These are phyloP conservation scores for Noctua pronuba DNA, from an alignment of 2,888 invertebrate species.

Conservation along the genomic window DNA sequence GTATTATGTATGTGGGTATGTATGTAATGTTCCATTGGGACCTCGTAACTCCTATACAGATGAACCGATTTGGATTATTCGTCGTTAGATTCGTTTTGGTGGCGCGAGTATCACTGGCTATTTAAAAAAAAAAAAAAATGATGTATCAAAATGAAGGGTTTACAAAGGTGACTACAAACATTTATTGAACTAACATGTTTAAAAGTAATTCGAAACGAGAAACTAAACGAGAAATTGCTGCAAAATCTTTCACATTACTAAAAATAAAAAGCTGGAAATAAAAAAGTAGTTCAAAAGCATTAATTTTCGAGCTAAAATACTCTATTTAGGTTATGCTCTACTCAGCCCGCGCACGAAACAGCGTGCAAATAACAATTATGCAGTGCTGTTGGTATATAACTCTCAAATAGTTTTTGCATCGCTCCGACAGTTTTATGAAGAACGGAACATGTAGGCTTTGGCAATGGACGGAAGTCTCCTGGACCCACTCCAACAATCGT, in stretches of 20 bases:
- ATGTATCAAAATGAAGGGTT: no score
- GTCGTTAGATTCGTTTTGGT: not conserved
- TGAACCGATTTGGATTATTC: not conserved
- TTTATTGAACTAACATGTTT: not conserved
- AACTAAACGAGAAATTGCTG: no score
- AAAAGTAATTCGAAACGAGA: no score
- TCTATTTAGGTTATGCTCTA: not conserved
- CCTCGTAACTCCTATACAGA: not conserved
- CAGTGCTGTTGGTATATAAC: not conserved
- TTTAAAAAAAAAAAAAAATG: no score
- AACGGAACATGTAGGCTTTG: constrained; percentile 20
- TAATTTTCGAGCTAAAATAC: not conserved
- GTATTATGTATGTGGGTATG: not conserved
- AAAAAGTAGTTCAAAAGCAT: not conserved
- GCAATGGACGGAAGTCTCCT: constrained; percentile 42
- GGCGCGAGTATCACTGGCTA: no score
- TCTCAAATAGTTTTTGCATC: constrained; percentile 22
- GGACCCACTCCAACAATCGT: constrained; percentile 74
- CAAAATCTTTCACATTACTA: no score
- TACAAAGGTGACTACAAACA: no score
- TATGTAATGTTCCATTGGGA: not conserved
- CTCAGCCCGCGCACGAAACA: not conserved
- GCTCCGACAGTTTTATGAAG: constrained; percentile 31
- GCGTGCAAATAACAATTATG: not conserved
- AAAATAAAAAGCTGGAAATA: not conserved